Evolutionary conservation across 2,797 vertebrate genomes (phyloP).

Genomic region (Pipistrellus nathusii): DNA sequence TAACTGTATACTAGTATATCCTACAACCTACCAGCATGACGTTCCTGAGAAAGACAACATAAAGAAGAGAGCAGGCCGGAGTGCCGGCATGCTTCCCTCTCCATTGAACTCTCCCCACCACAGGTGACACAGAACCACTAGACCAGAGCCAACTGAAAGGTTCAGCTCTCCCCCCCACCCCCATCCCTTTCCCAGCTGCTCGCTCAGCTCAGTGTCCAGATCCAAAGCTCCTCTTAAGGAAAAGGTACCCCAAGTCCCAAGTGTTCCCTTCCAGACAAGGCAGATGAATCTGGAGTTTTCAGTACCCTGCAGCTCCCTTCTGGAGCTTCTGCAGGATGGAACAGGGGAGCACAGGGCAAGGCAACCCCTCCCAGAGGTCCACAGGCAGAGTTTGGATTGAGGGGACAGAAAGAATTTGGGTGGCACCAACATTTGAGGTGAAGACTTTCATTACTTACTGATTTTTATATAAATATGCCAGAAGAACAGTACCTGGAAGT

Average conservation of each 20-base stretch:
- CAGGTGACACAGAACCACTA: not conserved
- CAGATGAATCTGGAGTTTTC: not conserved
- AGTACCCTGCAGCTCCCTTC: not conserved
- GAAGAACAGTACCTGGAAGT: conserved; percentile 43
- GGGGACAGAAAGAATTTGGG: not conserved
- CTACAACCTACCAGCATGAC: not conserved
- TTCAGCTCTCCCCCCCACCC: not conserved
- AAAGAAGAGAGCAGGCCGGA: not conserved
- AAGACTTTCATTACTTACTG: not conserved
- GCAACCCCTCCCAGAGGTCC: not conserved
- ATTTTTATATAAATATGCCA: conserved; percentile 2
- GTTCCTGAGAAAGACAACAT: not conserved
- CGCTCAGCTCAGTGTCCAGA: not conserved
- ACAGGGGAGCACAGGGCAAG: not conserved
- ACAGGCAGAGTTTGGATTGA: not conserved
- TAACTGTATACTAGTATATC: not conserved
- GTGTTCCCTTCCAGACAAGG: not conserved
- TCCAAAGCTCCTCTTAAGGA: not conserved
- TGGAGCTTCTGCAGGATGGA: not conserved
- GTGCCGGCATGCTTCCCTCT: not conserved
- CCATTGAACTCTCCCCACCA: not conserved
- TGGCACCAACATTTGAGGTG: not conserved
- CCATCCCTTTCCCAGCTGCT: not conserved
- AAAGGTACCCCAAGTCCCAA: not conserved
- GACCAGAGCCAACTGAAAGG: not conserved